phyloP scores from a whole-genome alignment of 2,888 invertebrate genomes.

The Incurvaria masculella region DNA sequence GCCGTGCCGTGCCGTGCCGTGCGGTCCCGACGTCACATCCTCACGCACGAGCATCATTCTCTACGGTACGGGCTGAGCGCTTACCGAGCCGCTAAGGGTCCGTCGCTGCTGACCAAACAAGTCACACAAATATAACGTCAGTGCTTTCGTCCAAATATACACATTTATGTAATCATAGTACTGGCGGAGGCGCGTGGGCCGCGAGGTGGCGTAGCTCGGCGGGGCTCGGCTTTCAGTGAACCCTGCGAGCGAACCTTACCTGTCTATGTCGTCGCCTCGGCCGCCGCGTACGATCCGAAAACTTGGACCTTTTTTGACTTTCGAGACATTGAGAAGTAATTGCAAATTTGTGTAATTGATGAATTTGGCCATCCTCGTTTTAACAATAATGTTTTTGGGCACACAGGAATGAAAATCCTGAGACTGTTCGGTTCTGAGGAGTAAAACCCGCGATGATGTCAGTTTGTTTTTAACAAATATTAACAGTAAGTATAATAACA shows the following conservation, averaged over 20 bases:
- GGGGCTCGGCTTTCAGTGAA: slow-evolving; percentile 20
- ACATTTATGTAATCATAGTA: too few species aligned
- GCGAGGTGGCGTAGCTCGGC: slow-evolving; percentile 23
- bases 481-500: too few species aligned
- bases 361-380: too few species aligned
- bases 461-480: too few species aligned
- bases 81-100: slow-evolving; percentile 55
- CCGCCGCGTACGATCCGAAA: too few species aligned
- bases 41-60: background rate
- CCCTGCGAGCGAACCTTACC: slow-evolving; percentile 2
- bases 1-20: background rate
- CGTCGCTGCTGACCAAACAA: slow-evolving; percentile 57
- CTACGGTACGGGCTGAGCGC: slow-evolving; percentile 25
- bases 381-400: too few species aligned
- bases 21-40: slow-evolving; percentile 48
- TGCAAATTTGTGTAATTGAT: too few species aligned
- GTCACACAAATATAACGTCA: slow-evolving; percentile 53
- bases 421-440: too few species aligned
- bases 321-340: too few species aligned
- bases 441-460: too few species aligned
- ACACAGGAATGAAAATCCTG: too few species aligned
- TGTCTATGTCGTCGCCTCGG: background rate
- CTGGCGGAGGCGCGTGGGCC: slow-evolving; percentile 15
- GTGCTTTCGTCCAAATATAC: slow-evolving; percentile 43
- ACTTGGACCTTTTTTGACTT: too few species aligned